Conservation (phyloP, 2,113 vertebrate genomes). For the Plotosus lineatus region DNA sequence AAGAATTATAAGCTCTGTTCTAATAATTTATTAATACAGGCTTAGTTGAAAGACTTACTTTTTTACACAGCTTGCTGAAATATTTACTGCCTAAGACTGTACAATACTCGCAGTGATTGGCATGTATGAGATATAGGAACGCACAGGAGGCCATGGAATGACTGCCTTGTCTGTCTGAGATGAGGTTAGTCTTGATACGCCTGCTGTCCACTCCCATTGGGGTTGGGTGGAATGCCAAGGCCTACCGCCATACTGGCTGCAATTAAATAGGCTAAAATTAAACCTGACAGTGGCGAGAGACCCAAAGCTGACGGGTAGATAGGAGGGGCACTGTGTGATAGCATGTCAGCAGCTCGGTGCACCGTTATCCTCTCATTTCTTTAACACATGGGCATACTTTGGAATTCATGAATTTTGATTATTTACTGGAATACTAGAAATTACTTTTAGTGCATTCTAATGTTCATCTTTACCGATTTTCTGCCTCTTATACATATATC, state of each 20-base stretch:
- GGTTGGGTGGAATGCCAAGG: conserved; percentile 30
- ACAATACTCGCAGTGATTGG: background rate
- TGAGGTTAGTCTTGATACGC: background rate
- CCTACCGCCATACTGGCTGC: conserved; percentile 31
- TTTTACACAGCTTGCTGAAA: conserved; percentile 2
- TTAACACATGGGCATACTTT: background rate
- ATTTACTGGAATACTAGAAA: conserved; percentile 31
- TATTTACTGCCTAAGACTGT: background rate
- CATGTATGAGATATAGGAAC: background rate
- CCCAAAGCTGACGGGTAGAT: conserved; percentile 33
- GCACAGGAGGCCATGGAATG: background rate
- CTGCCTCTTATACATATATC: background rate
- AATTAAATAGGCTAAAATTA: conserved; percentile 51
- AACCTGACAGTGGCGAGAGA: conserved; percentile 23
- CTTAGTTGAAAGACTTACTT: background rate
- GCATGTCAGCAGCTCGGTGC: conserved; percentile 25
- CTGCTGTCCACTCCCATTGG: conserved; percentile 22
- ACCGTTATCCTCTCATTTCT: conserved; percentile 27
- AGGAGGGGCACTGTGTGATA: conserved; percentile 27
- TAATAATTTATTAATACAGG: conserved; percentile 20
- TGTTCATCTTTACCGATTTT: conserved; percentile 10
- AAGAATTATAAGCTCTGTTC: conserved; percentile 14
- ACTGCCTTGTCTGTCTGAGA: conserved; percentile 18
- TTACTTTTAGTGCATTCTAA: conserved; percentile 24
- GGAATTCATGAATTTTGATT: conserved; percentile 33